phyloP scores from a whole-genome alignment of 2,113 vertebrate genomes.

The Myotis davidii region DNA sequence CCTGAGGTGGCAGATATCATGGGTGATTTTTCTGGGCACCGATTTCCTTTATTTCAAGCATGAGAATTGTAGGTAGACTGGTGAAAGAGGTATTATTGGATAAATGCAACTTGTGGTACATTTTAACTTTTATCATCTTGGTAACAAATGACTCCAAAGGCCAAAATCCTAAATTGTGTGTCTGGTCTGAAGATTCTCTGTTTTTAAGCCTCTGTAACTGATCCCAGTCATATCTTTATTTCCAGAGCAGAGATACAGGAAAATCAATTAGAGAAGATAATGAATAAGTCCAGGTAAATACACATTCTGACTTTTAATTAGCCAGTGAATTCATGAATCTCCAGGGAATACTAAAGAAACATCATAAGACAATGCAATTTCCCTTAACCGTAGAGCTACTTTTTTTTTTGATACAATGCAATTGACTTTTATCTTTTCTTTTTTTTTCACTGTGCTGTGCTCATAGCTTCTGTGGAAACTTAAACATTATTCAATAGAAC shows the following conservation, averaged over 20 bases:
- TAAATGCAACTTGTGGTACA: not conserved
- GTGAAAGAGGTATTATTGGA: not conserved
- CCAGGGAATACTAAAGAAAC: constrained; percentile 21
- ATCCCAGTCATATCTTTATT: not conserved
- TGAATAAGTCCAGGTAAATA: constrained; percentile 39
- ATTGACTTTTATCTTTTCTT: constrained; percentile 5
- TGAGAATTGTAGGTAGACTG: not conserved
- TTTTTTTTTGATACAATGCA: not conserved
- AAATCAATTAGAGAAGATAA: constrained; percentile 47
- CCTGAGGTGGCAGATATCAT: not conserved
- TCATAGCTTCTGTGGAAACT: constrained; percentile 56
- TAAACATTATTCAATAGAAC: constrained; percentile 69
- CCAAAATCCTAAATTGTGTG: not conserved
- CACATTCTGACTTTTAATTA: constrained; percentile 49
- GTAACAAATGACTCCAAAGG: constrained; percentile 1
- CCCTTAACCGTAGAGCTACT: not conserved
- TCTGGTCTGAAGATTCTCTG: not conserved
- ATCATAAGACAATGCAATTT: not conserved
- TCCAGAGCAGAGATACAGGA: constrained; percentile 34
- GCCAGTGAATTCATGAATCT: not conserved
- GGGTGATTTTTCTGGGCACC: not conserved
- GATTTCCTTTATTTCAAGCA: constrained; percentile 8
- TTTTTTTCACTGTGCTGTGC: constrained; percentile 22
- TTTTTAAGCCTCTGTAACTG: not conserved
- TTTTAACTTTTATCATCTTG: constrained; percentile 47